Base-by-base conservation (phyloP, 2,797 vertebrate genomes). In the Eidolon dupreanum region DNA sequence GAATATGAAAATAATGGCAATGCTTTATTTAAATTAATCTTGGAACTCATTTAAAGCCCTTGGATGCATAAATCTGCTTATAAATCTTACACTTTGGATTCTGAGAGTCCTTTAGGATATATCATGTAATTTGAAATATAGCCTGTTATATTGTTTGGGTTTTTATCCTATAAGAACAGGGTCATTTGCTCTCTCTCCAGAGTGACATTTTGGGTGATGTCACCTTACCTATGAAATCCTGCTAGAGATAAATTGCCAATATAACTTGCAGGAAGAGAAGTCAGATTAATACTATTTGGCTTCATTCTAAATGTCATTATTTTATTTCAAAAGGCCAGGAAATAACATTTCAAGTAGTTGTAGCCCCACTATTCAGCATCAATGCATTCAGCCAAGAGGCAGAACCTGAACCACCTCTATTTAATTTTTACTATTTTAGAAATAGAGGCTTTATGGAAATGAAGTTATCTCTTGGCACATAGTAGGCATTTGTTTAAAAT, bases 271-370 rank as follows among this genome's bases (percentile, higher is more conserved):
- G 71, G 57, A 74, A 92, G 38, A 78, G 10, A 92, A 92, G 74
- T 82, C 75, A 95, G 79, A 85, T 92, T 73, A 75, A 88, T 97
- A 74, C 36, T 82, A 68, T 96, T 96, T 96, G 90, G 43, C 71
- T 65, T 24, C 41, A 94, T 75, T 96, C 79, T 97, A 93, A 96
- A 92, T 92, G 63, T 95, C 92, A 97, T 95, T 97, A 51, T 92
- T 97, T 88, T 96, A 74, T 92, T 96, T 87, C 77, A 78, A 93
- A 97, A 96, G 94, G 61, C 61, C 94, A 93, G n/a, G 51, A 90
- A 93, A 85, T 73, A 98, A 66, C 53, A 88, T 96, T 96, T 97
- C 75, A 93, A 93, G 66, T 78, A 94, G 91, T 88, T 90, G 5
- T 92, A 49, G 15, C 33, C 74, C n/a, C 59, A 38, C 28, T 31